Base-by-base conservation (phyloP, 1,140 invertebrate species). In the Brachionus rubens region DNA sequence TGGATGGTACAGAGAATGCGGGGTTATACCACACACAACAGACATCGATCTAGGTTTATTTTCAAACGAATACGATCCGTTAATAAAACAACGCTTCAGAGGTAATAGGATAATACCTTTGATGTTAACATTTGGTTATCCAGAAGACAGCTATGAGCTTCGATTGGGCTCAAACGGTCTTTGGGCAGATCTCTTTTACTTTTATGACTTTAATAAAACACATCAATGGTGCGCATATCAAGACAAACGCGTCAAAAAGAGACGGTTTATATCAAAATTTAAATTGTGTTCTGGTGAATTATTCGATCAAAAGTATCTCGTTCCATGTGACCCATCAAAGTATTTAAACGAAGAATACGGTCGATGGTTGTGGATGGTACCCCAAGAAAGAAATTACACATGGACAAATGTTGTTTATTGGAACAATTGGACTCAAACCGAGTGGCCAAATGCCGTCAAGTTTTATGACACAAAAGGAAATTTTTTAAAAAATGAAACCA, bases 311-410 rank as follows among this genome's bases (percentile, higher is more conserved):
- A 59, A 59, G 19, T 59, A 59, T 36, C 36, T 59, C 4, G 54
- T 59, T 33, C 54, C 54, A 7, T 59, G 54, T 33, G 19, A 9
- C n/a, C 28, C 36, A 3, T 26, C 33, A 19, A 59, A 36, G 2
- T 59, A 59, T 41, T n/a, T 59, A 59, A 33, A 59, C 36, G 54
- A 59, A 59, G 54, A 59, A 21, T 59, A 59, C 10, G 54, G 54
- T 1, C n/a, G n/a, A 36, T 7, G 16, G 36, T 33, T 36, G 30
- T 59, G 54, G 54, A 59, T 36, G 9, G 6, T 33, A 9, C 54
- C 54, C 2, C 30, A 59, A 59, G 19, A 28, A 7, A 40, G 36
- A 9, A 33, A 33, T 36, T 59, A 59, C 16, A 16, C 14, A 19
- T 59, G 54, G 54, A 59, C 28, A 9, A 59, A 59, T 21, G 5